Base-by-base conservation (phyloP, 2,113 vertebrate genomes). In the Monarcha castaneiventris region DNA sequence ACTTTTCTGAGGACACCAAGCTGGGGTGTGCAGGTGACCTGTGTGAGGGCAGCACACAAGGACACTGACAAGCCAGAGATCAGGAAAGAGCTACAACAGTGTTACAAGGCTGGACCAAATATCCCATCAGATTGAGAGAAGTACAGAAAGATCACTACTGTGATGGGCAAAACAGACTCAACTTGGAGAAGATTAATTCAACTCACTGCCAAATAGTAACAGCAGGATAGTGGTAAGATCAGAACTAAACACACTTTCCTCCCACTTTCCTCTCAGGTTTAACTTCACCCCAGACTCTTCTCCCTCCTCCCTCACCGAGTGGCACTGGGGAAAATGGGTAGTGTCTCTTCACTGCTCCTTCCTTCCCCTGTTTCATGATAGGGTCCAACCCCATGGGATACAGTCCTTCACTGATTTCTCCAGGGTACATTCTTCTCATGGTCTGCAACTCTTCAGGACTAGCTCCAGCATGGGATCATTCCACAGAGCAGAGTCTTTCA, bases 381-480 rank as follows among this genome's bases (percentile, higher is more conserved):
- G 32, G 16, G 8, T 56, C 11, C 14, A 15, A 48, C 29, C 16
- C 37, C 21, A 52, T 0, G 1, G 41, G 18, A 66, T 35, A 62
- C 2, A 82, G 27, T 39, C 30, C 59, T 76, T 44, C 59, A 51
- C 16, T 15, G 13, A 30, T 22, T 29, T 52, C 41, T 82, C 51
- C 30, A 22, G 4, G 6, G 1, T n/a, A 3, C 19, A 44, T 51
- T 68, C 41, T 44, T 92, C 32, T 26, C 32, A 64, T 0, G 0
- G 54, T 16, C 15, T 43, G 22, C 8, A 73, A 33, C 6, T 84
- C 74, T 16, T 73, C 78, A 74, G 13, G 17, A 84, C 49, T 1
- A 0, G 21, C 51, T 72, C 25, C 56, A 35, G 17, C 10, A 3
- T 1, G 8, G 29, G 43, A 63, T 26, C 22, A 15, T 64, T 59